phyloP scores from a whole-genome alignment of 2,113 vertebrate genomes.

The Charina bottae region DNA sequence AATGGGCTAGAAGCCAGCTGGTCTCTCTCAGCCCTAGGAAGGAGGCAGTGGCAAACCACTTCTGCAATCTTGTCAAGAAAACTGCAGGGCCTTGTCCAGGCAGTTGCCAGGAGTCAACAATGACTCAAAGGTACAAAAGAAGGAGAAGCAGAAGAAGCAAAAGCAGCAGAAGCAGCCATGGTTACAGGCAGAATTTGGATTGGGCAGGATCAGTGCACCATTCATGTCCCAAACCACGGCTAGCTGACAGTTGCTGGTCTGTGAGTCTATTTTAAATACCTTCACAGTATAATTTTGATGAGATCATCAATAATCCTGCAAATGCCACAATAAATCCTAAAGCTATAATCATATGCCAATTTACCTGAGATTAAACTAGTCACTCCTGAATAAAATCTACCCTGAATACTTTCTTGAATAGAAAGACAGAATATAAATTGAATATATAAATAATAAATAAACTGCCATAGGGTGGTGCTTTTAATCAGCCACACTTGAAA shows the following conservation, averaged over 20 bases:
- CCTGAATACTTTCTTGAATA: neutral
- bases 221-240: neutral
- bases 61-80: neutral
- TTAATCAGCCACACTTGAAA: conserved; percentile 71
- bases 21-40: neutral
- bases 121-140: neutral
- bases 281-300: conserved; percentile 62
- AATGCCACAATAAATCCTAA: neutral
- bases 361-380: neutral
- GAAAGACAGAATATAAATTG: neutral
- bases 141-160: no score
- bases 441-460: conserved; percentile 62
- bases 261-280: neutral
- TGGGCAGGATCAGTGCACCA: neutral
- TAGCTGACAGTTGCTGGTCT: neutral
- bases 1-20: neutral
- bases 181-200: neutral
- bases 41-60: neutral
- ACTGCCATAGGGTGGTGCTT: conserved; percentile 61
- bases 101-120: neutral
- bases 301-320: conserved; percentile 73
- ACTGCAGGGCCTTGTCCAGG: neutral
- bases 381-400: neutral
- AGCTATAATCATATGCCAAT: neutral
- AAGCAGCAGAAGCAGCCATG: no score